Evolutionary conservation across 1,140 invertebrate genomes (phyloP), one percentile per base, ranked within the genome.

Genomic region (Trissolcus basalis): DNA sequence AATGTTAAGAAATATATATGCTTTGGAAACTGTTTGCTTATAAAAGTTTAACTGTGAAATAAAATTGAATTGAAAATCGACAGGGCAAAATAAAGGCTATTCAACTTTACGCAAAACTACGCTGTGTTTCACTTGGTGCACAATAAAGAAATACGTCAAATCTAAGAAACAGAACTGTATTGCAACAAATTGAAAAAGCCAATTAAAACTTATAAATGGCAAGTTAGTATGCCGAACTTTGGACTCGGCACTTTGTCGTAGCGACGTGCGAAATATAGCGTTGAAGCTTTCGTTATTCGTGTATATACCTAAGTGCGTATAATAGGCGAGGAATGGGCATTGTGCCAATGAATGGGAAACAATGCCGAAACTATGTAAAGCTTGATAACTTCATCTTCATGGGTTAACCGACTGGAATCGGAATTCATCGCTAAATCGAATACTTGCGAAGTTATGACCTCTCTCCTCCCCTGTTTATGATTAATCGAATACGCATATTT

Each of bases 191-290:
- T 82, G 79, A 80, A 84, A 82, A 80, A 85, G 72, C 78, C 81
- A 86, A 87, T 85, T 86, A 85, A 85, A 85, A 87, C 82, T 86
- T 85, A 79, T 77, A 59, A 48, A 77, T 63, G 71, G 39, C 39
- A 56, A 44, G 48, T 73, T 78, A 64, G 68, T 74, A 69, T 59
- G 49, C 68, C 19, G 55, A 70, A 70, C 63, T 68, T 69, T n/a
- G 54, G 55, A 53, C 58, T 67, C 32, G 9, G 63, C 14, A 70
- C 48, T 71, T 71, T 73, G 56, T 68, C 36, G 48, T 45, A 72
- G n/a, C 36, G 32, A 54, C 75, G 70, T 54, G 70, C 58, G 47
- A 71, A 61, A 68, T 74, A 53, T 74, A 63, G 45, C 16, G 63
- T 45, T 51, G 56, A 39, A 53, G 63, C 53, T 67, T 51, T 56